phyloP scores from a whole-genome alignment of 1,140 invertebrate species.

The Aplysia californica region DNA sequence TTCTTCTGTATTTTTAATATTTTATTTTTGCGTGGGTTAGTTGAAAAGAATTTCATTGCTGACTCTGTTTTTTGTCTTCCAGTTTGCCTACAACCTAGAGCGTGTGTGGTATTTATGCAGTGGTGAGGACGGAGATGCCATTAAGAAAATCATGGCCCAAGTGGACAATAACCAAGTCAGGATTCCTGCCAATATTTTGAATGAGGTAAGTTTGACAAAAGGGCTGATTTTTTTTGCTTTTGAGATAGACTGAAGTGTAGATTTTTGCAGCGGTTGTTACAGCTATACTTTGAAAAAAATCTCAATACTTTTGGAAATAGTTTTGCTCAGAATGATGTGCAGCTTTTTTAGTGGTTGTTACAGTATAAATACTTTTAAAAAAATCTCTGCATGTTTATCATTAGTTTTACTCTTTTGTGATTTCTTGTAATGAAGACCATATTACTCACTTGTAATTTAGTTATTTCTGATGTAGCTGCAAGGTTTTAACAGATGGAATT shows the following conservation, averaged over 20 bases:
- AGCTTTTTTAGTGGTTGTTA: neutral
- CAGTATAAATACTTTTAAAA: neutral
- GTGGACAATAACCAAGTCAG: conserved; percentile 50
- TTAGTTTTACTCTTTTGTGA: no score
- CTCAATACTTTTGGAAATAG: neutral
- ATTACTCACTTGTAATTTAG: no score
- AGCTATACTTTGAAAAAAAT: neutral
- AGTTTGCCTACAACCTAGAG: conserved; percentile 69
- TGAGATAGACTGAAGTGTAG: neutral
- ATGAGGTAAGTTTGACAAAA: conserved; percentile 36
- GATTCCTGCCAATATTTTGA: conserved; percentile 48
- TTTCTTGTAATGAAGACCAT: no score
- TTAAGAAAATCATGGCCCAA: conserved; percentile 51
- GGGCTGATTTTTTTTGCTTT: neutral
- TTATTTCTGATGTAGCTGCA: no score
- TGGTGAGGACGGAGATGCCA: conserved; percentile 41
- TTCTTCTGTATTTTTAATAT: no score
- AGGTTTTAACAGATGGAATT: no score
- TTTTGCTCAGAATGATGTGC: neutral
- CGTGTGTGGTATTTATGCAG: conserved; percentile 63
- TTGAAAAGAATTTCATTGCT: no score
- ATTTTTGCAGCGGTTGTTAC: neutral
- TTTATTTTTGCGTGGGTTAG: no score
- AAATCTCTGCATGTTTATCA: no score
- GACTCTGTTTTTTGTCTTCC: conserved; percentile 17